phyloP scores from a whole-genome alignment of 2,888 invertebrate species.

The Nematopogon swammerdamellus region DNA sequence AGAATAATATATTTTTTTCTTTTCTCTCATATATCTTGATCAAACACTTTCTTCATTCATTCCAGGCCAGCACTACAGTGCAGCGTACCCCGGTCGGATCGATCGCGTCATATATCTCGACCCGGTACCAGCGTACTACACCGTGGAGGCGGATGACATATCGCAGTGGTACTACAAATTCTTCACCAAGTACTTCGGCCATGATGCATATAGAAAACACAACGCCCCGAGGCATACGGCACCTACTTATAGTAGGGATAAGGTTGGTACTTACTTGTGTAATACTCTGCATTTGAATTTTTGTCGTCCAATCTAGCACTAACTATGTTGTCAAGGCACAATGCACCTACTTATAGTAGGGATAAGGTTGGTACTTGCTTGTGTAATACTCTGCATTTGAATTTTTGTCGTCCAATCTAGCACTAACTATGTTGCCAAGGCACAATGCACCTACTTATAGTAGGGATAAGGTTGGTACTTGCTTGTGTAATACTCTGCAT shows the following conservation, averaged over 20 bases:
- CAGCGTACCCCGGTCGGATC: conserved; percentile 47
- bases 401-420: too few species aligned
- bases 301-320: too few species aligned
- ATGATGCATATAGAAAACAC: conserved; percentile 23
- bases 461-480: conserved; percentile 24
- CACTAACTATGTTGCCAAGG: too few species aligned
- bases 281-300: too few species aligned
- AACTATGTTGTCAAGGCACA: too few species aligned
- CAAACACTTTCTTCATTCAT: conserved; percentile 9
- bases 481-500: too few species aligned
- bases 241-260: conserved; percentile 22
- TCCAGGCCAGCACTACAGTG: conserved; percentile 32
- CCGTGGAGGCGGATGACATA: conserved; percentile 21
- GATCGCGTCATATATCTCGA: conserved; percentile 34
- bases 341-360: conserved; percentile 21
- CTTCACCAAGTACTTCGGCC: conserved; percentile 29
- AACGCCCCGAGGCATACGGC: conserved; percentile 21
- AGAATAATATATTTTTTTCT: too few species aligned
- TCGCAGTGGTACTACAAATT: conserved; percentile 28
- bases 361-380: conserved; percentile 25
- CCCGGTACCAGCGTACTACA: conserved; percentile 19
- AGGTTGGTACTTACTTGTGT: conserved; percentile 25
- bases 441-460: conserved; percentile 22
- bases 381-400: too few species aligned
- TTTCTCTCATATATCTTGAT: too few species aligned